phyloP scores from a whole-genome alignment of 2,113 vertebrate species.

The Empidonax traillii region DNA sequence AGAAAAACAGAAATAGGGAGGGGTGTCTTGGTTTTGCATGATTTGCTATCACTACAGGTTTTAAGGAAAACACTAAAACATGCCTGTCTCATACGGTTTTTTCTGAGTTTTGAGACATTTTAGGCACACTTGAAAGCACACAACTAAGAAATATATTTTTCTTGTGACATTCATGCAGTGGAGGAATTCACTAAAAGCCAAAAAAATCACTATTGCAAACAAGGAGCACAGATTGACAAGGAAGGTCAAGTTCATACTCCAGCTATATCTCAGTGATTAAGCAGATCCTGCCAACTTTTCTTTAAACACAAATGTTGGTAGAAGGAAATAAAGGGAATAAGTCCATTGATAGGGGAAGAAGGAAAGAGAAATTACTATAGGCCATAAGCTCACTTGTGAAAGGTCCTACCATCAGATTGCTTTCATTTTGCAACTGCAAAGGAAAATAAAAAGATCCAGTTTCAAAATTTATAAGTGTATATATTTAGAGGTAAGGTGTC shows the following conservation, averaged over 20 bases:
- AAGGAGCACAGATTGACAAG: background rate
- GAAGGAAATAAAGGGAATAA: background rate
- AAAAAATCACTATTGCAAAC: background rate
- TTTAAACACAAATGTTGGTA: background rate
- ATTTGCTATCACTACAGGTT: background rate
- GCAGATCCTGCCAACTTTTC: fast-evolving
- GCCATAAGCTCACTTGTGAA: background rate
- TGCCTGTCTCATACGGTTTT: background rate
- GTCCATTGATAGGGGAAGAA: background rate
- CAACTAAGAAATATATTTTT: background rate
- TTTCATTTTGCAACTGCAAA: background rate
- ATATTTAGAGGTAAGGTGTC: background rate
- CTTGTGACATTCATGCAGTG: background rate
- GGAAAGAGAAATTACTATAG: background rate
- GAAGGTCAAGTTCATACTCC: background rate
- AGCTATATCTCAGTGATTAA: background rate
- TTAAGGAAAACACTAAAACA: background rate
- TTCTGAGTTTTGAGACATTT: background rate
- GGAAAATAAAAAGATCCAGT: background rate
- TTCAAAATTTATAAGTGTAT: fast-evolving
- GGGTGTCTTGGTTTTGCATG: fast-evolving
- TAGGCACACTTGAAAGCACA: background rate
- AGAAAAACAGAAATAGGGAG: background rate
- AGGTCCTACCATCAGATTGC: background rate
- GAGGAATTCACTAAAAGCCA: background rate